phyloP scores from a whole-genome alignment of 2,888 invertebrate species.

The Venustoraphidia nigricollis region DNA sequence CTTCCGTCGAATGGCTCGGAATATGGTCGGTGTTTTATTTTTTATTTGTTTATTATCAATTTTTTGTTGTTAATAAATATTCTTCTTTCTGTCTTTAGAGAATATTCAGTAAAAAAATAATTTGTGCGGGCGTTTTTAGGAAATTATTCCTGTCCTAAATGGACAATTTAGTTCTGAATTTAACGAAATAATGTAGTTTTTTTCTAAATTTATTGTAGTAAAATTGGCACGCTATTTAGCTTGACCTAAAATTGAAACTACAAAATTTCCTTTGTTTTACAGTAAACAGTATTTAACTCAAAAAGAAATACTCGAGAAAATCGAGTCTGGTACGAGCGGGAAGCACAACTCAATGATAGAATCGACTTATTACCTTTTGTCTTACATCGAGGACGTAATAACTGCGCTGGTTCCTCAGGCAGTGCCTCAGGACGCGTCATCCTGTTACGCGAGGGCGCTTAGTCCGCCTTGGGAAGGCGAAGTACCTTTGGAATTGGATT shows the following conservation, averaged over 20 bases:
- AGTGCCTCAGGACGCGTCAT: slow-evolving; percentile 13
- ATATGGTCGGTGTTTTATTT: slow-evolving; percentile 33
- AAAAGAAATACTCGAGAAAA: slow-evolving; percentile 39
- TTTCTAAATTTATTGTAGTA: too few relatives aligned
- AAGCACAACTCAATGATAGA: slow-evolving; percentile 41
- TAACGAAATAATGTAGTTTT: too few relatives aligned
- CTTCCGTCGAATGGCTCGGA: slow-evolving; percentile 67
- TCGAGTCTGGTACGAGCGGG: slow-evolving; percentile 29
- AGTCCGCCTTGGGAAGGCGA: slow-evolving; percentile 72
- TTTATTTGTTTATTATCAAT: slow-evolving; percentile 4
- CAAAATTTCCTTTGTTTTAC: slow-evolving; percentile 9
- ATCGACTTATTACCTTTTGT: slow-evolving; percentile 68
- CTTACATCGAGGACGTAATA: slow-evolving; percentile 68
- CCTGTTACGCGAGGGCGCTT: slow-evolving; percentile 28
- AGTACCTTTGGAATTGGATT: slow-evolving; percentile 55
- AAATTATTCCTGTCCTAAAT: too few relatives aligned
- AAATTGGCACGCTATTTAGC: too few relatives aligned
- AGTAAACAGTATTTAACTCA: slow-evolving; percentile 39
- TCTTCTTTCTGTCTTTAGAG: background rate
- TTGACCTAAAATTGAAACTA: background rate
- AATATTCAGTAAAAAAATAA: background rate
- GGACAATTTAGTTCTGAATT: too few relatives aligned
- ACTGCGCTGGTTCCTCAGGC: slow-evolving; percentile 33
- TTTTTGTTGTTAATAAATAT: too few relatives aligned
- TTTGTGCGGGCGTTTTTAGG: too few relatives aligned